Percentiles rank a stretch among this genome's conserved stretches.
phyloP scores from a whole-genome alignment of 1,140 invertebrate genomes.

The Aleiodes sp. region DNA sequence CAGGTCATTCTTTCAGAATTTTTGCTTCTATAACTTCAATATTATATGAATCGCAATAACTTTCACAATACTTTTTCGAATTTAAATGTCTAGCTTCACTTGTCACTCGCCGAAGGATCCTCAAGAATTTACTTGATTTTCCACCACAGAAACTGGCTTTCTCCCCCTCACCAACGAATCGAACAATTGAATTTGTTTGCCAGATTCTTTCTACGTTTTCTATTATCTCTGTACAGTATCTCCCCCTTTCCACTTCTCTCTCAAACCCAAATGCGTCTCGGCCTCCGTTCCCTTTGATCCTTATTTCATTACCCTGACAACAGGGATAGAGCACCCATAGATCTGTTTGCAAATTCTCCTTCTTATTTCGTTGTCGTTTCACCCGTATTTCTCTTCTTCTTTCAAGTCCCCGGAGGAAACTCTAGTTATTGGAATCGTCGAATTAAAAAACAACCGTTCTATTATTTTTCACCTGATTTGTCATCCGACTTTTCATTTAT shows the following conservation, averaged over 20 bases:
- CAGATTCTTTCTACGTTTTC: conserved; percentile 13
- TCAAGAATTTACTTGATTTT: neutral
- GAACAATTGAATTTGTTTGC: conserved; percentile 19
- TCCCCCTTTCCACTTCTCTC: neutral
- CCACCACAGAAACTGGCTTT: neutral
- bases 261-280: conserved; percentile 11
- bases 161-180: neutral
- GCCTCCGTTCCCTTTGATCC: conserved; percentile 58
- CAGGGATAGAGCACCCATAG: conserved; percentile 32
- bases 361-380: conserved; percentile 29
- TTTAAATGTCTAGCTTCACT: neutral
- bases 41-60: too few species aligned
- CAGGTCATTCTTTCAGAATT: neutral
- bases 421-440: conserved; percentile 57
- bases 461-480: too few species aligned
- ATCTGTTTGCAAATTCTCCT: conserved; percentile 61
- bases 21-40: neutral
- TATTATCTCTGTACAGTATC: neutral
- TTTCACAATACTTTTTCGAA: too few species aligned
- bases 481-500: too few species aligned
- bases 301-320: conserved; percentile 61
- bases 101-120: neutral
- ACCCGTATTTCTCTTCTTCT: conserved; percentile 50
- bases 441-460: too few species aligned
- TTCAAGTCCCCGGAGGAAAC: conserved; percentile 59